These are phyloP conservation scores for Azorinus chamasolen DNA, from an alignment of 2,888 invertebrate species.

Conservation along the genomic window DNA sequence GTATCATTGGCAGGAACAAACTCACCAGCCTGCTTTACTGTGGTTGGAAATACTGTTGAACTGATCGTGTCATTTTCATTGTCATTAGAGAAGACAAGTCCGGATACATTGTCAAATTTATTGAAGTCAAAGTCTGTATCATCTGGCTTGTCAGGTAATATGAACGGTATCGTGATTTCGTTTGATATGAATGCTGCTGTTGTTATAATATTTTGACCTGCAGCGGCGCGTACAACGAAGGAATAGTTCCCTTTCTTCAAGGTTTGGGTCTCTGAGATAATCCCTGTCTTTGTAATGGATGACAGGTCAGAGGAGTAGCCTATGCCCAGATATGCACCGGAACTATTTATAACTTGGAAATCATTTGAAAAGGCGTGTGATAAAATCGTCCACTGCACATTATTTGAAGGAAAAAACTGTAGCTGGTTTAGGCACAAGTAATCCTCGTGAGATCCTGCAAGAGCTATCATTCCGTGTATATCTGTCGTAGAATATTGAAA, in stretches of 20 bases:
- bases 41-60: not conserved
- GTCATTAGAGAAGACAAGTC: conserved; percentile 25
- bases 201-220: conserved; percentile 42
- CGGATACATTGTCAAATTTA: conserved; percentile 48
- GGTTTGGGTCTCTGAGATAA: conserved; percentile 18
- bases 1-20: conserved; percentile 14
- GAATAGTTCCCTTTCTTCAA: conserved; percentile 48
- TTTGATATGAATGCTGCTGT: conserved; percentile 39
- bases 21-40: conserved; percentile 4
- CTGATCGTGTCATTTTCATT: conserved; percentile 24
- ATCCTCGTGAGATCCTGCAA: conserved; percentile 44
- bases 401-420: conserved; percentile 22
- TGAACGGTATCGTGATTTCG: conserved; percentile 31
- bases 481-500: conserved; percentile 55
- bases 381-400: conserved; percentile 3
- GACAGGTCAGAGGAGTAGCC: conserved; percentile 49
- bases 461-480: conserved; percentile 53
- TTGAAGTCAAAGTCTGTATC: conserved; percentile 36
- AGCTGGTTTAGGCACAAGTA: conserved; percentile 49
- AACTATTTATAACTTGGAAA: conserved; percentile 25
- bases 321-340: conserved; percentile 53
- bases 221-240: conserved; percentile 17
- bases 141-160: conserved; percentile 38
- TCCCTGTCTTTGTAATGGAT: conserved; percentile 35
- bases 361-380: conserved; percentile 32